phyloP scores from a whole-genome alignment of 2,113 vertebrate species.

The Festucalex cinctus region DNA sequence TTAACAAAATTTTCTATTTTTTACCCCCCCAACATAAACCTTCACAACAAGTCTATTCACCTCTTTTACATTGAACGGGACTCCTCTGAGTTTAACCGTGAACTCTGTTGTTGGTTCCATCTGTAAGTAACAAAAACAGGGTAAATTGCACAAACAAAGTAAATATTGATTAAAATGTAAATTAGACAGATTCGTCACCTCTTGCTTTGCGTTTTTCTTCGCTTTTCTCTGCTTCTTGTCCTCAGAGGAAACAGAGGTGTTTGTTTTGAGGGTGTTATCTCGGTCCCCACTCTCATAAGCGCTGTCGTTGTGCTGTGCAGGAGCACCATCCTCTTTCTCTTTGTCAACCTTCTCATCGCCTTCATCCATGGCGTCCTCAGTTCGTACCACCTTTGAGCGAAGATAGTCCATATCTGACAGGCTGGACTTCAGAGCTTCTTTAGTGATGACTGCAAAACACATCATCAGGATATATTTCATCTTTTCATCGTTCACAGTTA shows the following conservation, averaged over 20 bases:
- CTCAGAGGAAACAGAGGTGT: constrained; percentile 10
- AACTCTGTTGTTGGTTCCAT: constrained; percentile 70
- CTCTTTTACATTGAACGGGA: constrained; percentile 83
- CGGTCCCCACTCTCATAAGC: constrained; percentile 25
- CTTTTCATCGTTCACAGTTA: not conserved
- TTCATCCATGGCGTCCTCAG: constrained; percentile 40
- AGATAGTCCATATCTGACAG: constrained; percentile 96
- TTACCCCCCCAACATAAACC: not conserved
- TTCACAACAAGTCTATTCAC: constrained; percentile 52
- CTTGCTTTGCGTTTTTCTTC: constrained; percentile 46
- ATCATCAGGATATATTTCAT: not conserved
- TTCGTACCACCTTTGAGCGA: constrained; percentile 82
- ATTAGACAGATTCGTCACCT: constrained; percentile 33
- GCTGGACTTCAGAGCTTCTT: constrained; percentile 68
- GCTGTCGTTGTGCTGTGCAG: constrained; percentile 30
- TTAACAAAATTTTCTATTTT: not conserved
- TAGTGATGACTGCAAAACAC: constrained; percentile 50
- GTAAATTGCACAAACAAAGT: not conserved
- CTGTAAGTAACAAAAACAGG: constrained; percentile 39
- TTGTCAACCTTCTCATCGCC: constrained; percentile 16
- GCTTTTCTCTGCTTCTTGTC: constrained; percentile 14
- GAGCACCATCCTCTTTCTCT: constrained; percentile 16
- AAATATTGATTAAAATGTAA: not conserved
- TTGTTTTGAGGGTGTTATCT: constrained; percentile 30
- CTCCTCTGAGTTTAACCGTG: constrained; percentile 86